Percentiles rank a stretch among this genome's conserved stretches.
Evolutionary conservation across 1,140 invertebrate genomes (phyloP).

Genomic region (Cyrtorhinus lividipennis): DNA sequence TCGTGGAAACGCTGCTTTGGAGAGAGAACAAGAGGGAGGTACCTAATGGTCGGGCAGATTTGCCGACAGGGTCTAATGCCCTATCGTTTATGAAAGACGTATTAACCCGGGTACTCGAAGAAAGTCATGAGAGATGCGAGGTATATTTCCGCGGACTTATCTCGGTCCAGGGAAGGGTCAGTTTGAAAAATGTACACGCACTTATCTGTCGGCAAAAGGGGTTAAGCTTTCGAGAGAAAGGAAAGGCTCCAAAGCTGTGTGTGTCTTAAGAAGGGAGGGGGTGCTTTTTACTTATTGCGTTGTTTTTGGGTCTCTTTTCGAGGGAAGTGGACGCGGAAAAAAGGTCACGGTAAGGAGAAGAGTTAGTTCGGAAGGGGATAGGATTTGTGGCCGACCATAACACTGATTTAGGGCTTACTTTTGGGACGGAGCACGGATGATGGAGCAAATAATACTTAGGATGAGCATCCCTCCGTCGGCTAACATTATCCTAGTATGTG

Average conservation of each 20-base stretch:
- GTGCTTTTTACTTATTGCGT: slow-evolving; percentile 13
- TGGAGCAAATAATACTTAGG: slow-evolving; percentile 1
- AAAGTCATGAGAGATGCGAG: slow-evolving; percentile 2
- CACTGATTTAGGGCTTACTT: slow-evolving; percentile 9
- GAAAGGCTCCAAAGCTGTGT: neutral
- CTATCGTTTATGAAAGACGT: neutral
- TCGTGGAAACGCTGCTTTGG: too few relatives aligned
- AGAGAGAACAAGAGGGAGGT: too few relatives aligned
- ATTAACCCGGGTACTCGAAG: neutral
- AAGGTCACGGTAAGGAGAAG: too few relatives aligned
- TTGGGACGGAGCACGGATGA: neutral
- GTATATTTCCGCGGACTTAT: slow-evolving; percentile 3
- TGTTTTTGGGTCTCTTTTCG: neutral
- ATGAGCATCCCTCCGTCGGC: neutral
- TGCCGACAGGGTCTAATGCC: too few relatives aligned
- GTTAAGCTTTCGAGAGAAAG: neutral
- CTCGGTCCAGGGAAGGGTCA: neutral
- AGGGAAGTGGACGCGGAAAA: neutral
- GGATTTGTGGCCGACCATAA: slow-evolving; percentile 13
- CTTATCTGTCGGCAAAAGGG: slow-evolving; percentile 13
- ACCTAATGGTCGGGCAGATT: too few relatives aligned
- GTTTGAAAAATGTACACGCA: slow-evolving; percentile 13
- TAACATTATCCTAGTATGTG: neutral
- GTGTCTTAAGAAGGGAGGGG: neutral
- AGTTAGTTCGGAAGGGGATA: too few relatives aligned